Evolutionary conservation across 2,888 invertebrate genomes (phyloP), one percentile per base, ranked within the genome.

Genomic region (Agrochola lychnidis): DNA sequence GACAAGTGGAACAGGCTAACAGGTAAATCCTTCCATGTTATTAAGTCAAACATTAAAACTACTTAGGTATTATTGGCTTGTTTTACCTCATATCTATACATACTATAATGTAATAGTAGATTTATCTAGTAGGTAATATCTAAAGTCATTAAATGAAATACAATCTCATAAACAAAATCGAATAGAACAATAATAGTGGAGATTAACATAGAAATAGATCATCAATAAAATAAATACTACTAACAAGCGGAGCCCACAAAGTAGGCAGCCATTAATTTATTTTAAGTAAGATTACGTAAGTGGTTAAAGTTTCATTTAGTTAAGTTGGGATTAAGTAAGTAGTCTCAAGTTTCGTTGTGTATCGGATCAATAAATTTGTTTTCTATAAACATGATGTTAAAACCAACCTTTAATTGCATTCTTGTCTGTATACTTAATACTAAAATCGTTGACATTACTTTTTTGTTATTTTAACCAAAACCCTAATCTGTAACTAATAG

Each of bases 301-400:
- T 79, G 83, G 74, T 75, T 84, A 51, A 75, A 77, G 87, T 83
- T 85, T 75, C 77, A 80, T 85, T 87, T 79, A 79, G 76, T 85
- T 85, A 85, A 83, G 85, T 85, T 79, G 70, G 82, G 62, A 81
- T 82, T 87, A 87, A 87, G 81, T 81, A 36, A 78, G 82, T 69
- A 73, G 81, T 76, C 56, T 86, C 75, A 72, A 63, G 79, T 85
- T 84, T 76, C 83, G 36, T 76, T 80, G 61, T 45, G 72, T 79
- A 79, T 73, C 71, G 70, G 71, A 81, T 80, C 71, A 70, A 86
- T 87, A 72, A 77, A 80, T 78, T 78, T 74, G 66, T 78, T 63
- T 70, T 76, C 48, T 76, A 69, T 81, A 73, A 81, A 66, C 62
- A 71, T 62, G 16, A 62, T 71, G 64, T 69, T 66, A 40, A 71